A percentile compares a stretch with the other conserved stretches of the same genome.
phyloP scores from a whole-genome alignment of 2,797 vertebrate species.

The Alosa sapidissima region DNA sequence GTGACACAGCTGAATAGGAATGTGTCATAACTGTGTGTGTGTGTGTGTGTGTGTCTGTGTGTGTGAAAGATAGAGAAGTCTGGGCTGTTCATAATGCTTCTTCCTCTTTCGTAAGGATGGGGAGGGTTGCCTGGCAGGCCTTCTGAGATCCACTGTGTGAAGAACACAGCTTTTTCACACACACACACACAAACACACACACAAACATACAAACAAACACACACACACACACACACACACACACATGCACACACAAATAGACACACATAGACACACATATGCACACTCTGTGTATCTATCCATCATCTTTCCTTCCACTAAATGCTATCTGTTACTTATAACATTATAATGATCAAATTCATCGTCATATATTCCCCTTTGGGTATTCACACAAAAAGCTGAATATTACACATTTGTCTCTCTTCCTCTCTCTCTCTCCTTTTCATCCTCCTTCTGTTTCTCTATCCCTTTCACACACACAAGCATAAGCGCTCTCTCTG shows the following conservation, averaged over 20 bases:
- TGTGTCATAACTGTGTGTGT: not conserved
- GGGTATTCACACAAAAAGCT: not conserved
- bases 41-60: not conserved
- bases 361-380: not conserved
- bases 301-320: not conserved
- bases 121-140: not conserved
- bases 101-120: not conserved
- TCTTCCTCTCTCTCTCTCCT: not conserved
- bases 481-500: not conserved
- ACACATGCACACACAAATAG: not conserved
- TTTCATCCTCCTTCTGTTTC: not conserved
- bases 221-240: not conserved
- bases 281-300: not conserved
- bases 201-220: not conserved
- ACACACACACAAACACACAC: not conserved
- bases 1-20: not conserved
- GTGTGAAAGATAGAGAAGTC: too few relatives aligned
- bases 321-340: not conserved
- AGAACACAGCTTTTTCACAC: not conserved
- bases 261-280: not conserved
- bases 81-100: not conserved
- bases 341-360: not conserved
- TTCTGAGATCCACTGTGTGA: conserved; percentile 4
- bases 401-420: not conserved
- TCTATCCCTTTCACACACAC: not conserved